phyloP scores from a whole-genome alignment of 2,113 vertebrate species.

The Cochlearius cochlearius region DNA sequence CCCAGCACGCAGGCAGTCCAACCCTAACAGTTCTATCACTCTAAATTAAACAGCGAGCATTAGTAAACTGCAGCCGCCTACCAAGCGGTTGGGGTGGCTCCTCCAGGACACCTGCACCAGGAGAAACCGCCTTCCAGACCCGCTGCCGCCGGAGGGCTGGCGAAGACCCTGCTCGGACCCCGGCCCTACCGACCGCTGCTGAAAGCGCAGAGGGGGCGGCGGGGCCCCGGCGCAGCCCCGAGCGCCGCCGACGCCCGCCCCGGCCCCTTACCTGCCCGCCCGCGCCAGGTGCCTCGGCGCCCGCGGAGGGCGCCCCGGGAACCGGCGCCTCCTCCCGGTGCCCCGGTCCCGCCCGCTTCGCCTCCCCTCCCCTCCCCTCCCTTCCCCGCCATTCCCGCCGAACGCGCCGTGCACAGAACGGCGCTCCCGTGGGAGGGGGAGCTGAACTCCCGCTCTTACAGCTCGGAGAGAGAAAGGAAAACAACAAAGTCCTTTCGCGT shows the following conservation, averaged over 20 bases:
- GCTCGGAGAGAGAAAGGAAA: not conserved
- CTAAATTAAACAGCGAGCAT: rapidly evolving
- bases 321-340: not conserved
- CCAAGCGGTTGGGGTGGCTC: not conserved
- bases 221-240: not conserved
- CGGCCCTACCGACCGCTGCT: not conserved
- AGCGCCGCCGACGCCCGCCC: not conserved
- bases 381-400: not conserved
- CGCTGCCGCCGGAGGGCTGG: not conserved
- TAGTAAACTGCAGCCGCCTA: not conserved
- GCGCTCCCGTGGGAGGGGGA: not conserved
- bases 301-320: not conserved
- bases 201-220: not conserved
- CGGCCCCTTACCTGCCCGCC: not conserved
- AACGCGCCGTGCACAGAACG: not conserved
- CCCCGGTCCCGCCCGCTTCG: not conserved
- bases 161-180: not conserved
- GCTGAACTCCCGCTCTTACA: not conserved
- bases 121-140: not conserved
- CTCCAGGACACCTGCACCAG: not conserved
- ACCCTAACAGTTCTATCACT: rapidly evolving
- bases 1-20: rapidly evolving
- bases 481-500: not conserved
- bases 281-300: not conserved
- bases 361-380: rapidly evolving